Evolutionary conservation across 2,888 invertebrate genomes (phyloP).

Genomic region (Aplocera efformata): DNA sequence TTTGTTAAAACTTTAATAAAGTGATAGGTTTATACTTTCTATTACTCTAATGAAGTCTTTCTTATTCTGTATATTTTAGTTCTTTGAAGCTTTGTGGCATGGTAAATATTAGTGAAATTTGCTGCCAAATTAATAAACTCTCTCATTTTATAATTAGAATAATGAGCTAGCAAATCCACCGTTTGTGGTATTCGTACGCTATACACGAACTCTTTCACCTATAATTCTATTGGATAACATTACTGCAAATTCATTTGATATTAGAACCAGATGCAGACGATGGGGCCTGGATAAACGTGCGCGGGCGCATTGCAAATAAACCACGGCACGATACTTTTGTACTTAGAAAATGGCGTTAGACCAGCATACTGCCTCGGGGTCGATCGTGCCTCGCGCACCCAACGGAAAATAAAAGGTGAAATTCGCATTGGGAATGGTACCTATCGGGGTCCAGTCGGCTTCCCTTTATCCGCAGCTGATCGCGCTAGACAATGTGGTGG

Average conservation of each 20-base stretch:
- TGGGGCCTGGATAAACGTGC: conserved; percentile 47
- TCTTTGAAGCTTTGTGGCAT: too few relatives aligned
- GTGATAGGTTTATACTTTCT: conserved; percentile 7
- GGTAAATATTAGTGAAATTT: too few relatives aligned
- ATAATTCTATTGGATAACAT: conserved; percentile 5
- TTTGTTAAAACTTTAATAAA: conserved; percentile 1
- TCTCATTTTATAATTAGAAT: too few relatives aligned
- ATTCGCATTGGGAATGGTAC: conserved; percentile 70
- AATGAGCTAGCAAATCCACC: too few relatives aligned
- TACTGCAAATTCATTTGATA: conserved; percentile 19
- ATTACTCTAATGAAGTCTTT: neutral
- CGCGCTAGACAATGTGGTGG: conserved; percentile 71
- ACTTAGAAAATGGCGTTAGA: conserved; percentile 69
- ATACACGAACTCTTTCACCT: neutral
- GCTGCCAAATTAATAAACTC: too few relatives aligned
- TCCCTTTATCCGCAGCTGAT: conserved; percentile 75
- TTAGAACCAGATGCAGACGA: conserved; percentile 41
- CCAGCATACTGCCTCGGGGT: conserved; percentile 55
- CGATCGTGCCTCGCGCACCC: conserved; percentile 53
- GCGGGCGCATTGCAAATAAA: conserved; percentile 64
- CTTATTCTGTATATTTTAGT: too few relatives aligned
- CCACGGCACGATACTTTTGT: conserved; percentile 44
- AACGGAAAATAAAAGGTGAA: conserved; percentile 61
- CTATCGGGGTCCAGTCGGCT: conserved; percentile 65
- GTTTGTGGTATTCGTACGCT: too few relatives aligned